phyloP scores from a whole-genome alignment of 2,888 invertebrate species.

The Himalopsyche tibetana region DNA sequence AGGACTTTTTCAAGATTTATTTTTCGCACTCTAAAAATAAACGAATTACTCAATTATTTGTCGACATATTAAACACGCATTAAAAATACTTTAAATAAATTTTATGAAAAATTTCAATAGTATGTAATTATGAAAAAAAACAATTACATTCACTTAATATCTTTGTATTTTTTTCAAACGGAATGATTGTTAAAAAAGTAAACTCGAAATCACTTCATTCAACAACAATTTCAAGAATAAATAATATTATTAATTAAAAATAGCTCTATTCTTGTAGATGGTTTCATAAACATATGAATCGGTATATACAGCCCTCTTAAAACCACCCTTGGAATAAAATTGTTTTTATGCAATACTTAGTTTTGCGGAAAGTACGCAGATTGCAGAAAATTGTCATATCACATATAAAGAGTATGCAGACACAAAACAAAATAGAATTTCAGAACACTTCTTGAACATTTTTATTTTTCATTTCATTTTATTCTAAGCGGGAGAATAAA shows the following conservation, averaged over 20 bases:
- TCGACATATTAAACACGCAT: too few species aligned
- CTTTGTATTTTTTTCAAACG: too few species aligned
- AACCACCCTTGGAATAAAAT: conserved; percentile 3
- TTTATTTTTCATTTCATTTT: not conserved
- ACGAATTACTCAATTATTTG: too few species aligned
- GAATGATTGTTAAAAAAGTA: too few species aligned
- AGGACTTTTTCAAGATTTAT: too few species aligned
- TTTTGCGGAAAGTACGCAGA: conserved; percentile 15
- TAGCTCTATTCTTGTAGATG: not conserved
- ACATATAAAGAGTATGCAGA: conserved; percentile 14
- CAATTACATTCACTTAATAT: too few species aligned
- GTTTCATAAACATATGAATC: not conserved
- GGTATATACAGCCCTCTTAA: conserved; percentile 10
- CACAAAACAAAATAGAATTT: not conserved
- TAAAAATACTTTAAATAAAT: too few species aligned
- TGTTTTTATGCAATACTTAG: conserved; percentile 15
- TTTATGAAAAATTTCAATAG: too few species aligned
- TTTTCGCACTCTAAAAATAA: too few species aligned
- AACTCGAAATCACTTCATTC: too few species aligned
- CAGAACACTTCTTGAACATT: not conserved
- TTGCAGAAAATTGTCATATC: conserved; percentile 26
- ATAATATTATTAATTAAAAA: not conserved
- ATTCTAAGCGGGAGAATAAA: not conserved
- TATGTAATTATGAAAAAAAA: too few species aligned
- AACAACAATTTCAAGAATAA: too few species aligned